Evolutionary conservation across 1,140 invertebrate species (phyloP).

Genomic region (Bombus terrestris): DNA sequence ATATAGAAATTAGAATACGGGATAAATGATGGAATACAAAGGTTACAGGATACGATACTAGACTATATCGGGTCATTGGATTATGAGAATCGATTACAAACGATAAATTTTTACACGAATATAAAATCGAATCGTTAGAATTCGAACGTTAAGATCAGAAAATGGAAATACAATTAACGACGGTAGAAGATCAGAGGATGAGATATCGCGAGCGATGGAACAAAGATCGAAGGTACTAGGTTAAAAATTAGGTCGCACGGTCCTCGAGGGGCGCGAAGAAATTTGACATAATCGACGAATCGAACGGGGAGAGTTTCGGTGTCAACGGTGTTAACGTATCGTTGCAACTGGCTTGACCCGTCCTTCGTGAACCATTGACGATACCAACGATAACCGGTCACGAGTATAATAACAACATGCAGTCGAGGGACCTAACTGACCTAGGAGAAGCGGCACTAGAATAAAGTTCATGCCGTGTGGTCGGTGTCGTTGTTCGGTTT

Average conservation of each 20-base stretch:
- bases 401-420: slow-evolving; percentile 24
- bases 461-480: slow-evolving; percentile 30
- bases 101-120: too few species aligned
- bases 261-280: neutral
- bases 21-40: neutral
- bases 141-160: neutral
- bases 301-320: neutral
- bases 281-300: slow-evolving; percentile 13
- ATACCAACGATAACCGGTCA: slow-evolving; percentile 35
- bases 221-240: neutral
- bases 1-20: too few species aligned
- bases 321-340: slow-evolving; percentile 8
- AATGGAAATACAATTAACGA: neutral
- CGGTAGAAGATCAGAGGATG: neutral
- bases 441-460: slow-evolving; percentile 59
- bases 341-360: slow-evolving; percentile 35
- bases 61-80: neutral
- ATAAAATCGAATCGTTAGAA: neutral
- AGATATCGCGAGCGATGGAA: neutral
- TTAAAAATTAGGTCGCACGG: neutral
- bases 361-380: slow-evolving; percentile 44
- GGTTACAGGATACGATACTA: neutral
- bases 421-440: slow-evolving; percentile 55
- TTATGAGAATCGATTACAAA: neutral
- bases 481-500: neutral